phyloP scores from a whole-genome alignment of 30 jellyfish, hydroid and myxozoan genomes.

The Clytia hemisphaerica region DNA sequence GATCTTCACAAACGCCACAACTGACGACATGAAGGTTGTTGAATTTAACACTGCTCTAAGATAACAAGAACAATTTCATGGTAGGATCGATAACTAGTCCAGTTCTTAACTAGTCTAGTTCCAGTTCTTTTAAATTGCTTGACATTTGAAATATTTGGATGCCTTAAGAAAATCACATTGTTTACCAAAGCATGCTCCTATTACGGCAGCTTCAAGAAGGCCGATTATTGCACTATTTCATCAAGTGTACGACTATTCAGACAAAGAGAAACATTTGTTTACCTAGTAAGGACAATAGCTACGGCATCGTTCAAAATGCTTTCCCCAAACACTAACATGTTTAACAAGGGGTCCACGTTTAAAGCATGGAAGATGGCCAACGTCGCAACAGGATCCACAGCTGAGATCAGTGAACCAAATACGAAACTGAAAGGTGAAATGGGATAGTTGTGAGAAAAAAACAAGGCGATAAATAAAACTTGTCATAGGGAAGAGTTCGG shows the following conservation, averaged over 20 bases:
- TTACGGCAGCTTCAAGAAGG: too few relatives aligned
- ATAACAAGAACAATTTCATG: not conserved
- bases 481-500: too few relatives aligned
- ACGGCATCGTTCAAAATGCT: slow-evolving; percentile 97
- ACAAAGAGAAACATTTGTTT: too few relatives aligned
- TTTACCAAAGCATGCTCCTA: too few relatives aligned
- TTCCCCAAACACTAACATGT: slow-evolving; percentile 97
- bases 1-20: slow-evolving; percentile 55
- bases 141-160: too few relatives aligned
- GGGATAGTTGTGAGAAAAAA: not conserved
- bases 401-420: slow-evolving; percentile 93
- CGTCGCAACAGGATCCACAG: slow-evolving; percentile 99
- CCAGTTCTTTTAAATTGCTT: too few relatives aligned
- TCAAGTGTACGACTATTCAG: too few relatives aligned
- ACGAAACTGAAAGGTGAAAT: slow-evolving; percentile 58
- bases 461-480: too few relatives aligned
- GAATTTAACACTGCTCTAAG: slow-evolving; percentile 73
- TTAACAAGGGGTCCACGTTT: slow-evolving; percentile 82
- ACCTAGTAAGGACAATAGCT: slow-evolving; percentile 93
- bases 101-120: too few relatives aligned
- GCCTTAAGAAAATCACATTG: too few relatives aligned
- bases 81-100: not conserved
- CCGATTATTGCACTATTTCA: too few relatives aligned
- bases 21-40: slow-evolving; percentile 48
- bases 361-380: slow-evolving; percentile 93